Conservation (phyloP, 2,888 invertebrate species). For the Caenorhabditis virilis region DNA sequence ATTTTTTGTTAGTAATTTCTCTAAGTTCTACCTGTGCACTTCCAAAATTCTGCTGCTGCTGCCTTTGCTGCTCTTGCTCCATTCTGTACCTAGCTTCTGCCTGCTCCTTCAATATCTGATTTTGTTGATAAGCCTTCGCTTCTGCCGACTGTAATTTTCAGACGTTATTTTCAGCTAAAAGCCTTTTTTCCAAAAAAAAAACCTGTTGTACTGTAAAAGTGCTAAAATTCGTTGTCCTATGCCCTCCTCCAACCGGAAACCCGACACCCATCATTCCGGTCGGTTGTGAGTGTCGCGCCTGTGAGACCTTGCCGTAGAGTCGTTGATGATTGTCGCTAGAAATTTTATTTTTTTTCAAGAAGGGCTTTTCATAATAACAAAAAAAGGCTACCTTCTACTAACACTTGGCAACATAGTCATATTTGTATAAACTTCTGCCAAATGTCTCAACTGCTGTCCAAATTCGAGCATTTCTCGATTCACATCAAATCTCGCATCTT, state of each 20-base stretch:
- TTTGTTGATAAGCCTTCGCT: conserved; percentile 9
- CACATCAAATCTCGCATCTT: conserved; percentile 26
- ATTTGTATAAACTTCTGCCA: conserved; percentile 17
- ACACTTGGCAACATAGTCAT: background rate
- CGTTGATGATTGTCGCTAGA: conserved; percentile 10
- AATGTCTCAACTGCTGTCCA: conserved; percentile 24
- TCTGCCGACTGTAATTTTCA: conserved; percentile 13
- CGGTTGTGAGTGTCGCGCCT: conserved; percentile 7
- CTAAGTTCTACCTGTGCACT: too few species aligned
- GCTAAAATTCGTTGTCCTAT: background rate
- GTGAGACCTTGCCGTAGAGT: conserved; percentile 12
- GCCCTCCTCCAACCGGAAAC: too few species aligned
- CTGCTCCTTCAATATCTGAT: background rate
- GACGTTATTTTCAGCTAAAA: too few species aligned
- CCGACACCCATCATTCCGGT: too few species aligned
- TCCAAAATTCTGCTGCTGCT: background rate
- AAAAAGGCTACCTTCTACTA: background rate
- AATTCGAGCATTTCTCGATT: conserved; percentile 21
- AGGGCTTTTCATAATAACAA: background rate
- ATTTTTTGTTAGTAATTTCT: too few species aligned
- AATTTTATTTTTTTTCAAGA: too few species aligned
- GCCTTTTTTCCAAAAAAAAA: too few species aligned
- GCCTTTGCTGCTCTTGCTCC: conserved; percentile 1
- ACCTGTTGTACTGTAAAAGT: conserved; percentile 4
- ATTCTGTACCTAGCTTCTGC: conserved; percentile 12